Base-by-base conservation (phyloP, 2,797 vertebrate genomes). In the Phataginus tricuspis region DNA sequence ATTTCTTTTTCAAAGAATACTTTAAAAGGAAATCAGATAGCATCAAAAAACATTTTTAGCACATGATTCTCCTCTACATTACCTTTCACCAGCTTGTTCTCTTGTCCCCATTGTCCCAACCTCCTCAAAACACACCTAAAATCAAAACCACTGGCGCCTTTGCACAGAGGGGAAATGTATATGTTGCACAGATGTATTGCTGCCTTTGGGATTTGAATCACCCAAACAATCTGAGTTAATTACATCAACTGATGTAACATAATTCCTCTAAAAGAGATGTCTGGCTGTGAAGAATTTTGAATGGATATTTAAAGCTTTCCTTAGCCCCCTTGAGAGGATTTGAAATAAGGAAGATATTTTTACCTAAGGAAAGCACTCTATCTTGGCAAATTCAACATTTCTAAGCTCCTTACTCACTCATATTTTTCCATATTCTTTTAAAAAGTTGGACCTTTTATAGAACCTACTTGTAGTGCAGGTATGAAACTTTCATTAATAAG, bases 201-300 rank as follows among this genome's bases (percentile, higher is more conserved):
- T 92, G 63, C 88, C 66, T 92, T 72, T 78, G 94, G 79, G 86
- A 97, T 80, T 89, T 92, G 87, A 59, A 61, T 94, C 95, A 94
- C 90, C 82, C 95, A 83, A 94, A 93, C 95, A 92, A 97, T 77
- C 42, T 79, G 31, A 93, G 37, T 88, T 97, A 94, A 94, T 88
- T 71, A 80, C 93, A 74, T 94, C 93, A 92, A 88, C 53, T 94
- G 2, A 4, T 64, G 95, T 92, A 97, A 97, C 39, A 61, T 42
- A 53, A 72, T 92, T 96, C 90, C 74, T 74, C 69, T 83, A 55
- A 77, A 97, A 92, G 66, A 94, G 55, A 80, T 59, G n/a, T 86
- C 90, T 92, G 63, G 91, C 5, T 16, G 71, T 91, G 95, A 90
- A 97, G 63, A 98, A 90, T 91, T 55, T 83, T 5, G 16, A 90